Base-by-base conservation (phyloP, 64 coral and sea anemone species). In the Actinia tenebrosa region DNA sequence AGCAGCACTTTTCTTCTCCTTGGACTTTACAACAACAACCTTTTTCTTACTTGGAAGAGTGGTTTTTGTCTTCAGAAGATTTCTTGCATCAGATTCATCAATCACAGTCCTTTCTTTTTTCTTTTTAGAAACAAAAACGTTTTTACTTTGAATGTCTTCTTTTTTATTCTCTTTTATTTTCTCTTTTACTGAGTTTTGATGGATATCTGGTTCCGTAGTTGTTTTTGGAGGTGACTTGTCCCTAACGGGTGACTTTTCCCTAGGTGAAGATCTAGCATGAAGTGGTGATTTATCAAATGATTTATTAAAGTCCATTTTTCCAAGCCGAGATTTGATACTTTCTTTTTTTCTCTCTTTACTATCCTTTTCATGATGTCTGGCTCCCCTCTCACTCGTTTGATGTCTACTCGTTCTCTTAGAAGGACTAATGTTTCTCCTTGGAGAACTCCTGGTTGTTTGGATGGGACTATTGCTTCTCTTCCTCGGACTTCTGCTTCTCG, bases 331-430 rank as follows among this genome's bases (percentile, higher is more conserved):
- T 79, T 79, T 79, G 0, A 52, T 20, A 17, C 43, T 81, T 81
- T 81, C 79, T 81, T 81, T 81, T 18, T 53, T 45, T 16, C 79
- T 52, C 1, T 81, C 79, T 50, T 81, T 81, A 52, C 79, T 81
- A 7, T n/a, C 50, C 22, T 14, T 19, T 47, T 50, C 79, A 4
- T 22, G 0, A 16, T 53, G 4, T 81, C 45, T 81, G 20, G 18
- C 2, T 50, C 18, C 42, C 8, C 45, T 81, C 13, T 81, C 79
- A 53, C 45, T 23, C 9, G 16, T 17, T 53, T 47, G 3, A 8
- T 53, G 4, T 53, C 22, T 45, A 52, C 79, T 81, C 13, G 18
- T 50, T 81, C 44, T 81, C 42, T 25, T 81, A 81, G 50, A 5
- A n/a, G 79, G 79, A 53, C 45, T 81, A 10, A 3, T 8, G 50